Conservation (phyloP, 2,888 invertebrate genomes). For the Ligdia adustata region DNA sequence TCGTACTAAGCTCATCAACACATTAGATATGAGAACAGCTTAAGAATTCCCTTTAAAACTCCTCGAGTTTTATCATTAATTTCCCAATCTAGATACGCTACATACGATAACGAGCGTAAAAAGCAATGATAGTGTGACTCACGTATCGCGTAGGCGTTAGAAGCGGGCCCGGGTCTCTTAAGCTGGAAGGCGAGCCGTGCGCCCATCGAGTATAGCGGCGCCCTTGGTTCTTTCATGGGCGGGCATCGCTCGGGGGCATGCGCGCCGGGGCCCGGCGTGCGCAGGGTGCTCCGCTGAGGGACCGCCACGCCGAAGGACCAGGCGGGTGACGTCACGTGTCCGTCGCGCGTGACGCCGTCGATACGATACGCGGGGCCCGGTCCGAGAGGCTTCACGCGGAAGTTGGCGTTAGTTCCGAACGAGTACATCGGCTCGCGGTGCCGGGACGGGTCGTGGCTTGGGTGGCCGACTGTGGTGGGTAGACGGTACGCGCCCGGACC, state of each 20-base stretch:
- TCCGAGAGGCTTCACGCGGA: constrained; percentile 73
- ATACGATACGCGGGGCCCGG: constrained; percentile 77
- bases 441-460: constrained; percentile 85
- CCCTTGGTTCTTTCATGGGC: constrained; percentile 74
- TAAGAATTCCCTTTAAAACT: no score
- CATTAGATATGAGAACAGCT: no score
- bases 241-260: constrained; percentile 85
- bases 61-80: no score
- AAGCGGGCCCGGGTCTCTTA: constrained; percentile 82
- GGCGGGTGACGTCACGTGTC: constrained; percentile 73
- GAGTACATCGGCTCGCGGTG: constrained; percentile 86
- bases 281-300: constrained; percentile 44
- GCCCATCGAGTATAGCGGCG: constrained; percentile 85
- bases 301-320: constrained; percentile 78
- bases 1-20: no score
- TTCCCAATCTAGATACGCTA: no score
- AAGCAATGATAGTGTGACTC: neutral
- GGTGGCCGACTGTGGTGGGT: constrained; percentile 85
- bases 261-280: constrained; percentile 86
- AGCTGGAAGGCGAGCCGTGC: constrained; percentile 70
- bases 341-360: constrained; percentile 69
- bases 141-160: constrained; percentile 82
- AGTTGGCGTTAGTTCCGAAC: constrained; percentile 74
- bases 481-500: constrained; percentile 87
- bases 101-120: neutral